Conservation (phyloP, 1,140 invertebrate genomes). For the Spodoptera frugiperda region DNA sequence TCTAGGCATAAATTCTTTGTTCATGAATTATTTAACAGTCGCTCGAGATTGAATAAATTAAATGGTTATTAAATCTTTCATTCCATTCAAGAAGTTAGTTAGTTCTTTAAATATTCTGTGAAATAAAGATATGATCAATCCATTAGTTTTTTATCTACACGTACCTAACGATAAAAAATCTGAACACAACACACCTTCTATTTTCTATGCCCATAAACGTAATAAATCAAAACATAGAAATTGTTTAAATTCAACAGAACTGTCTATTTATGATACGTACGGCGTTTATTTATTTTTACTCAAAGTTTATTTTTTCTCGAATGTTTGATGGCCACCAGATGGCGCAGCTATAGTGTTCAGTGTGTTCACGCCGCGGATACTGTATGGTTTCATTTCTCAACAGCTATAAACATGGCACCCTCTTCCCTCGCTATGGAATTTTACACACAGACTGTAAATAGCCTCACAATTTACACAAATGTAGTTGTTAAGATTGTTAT, state of each 20-base stretch:
- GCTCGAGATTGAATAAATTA: conserved; percentile 8
- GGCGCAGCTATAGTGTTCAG: conserved; percentile 68
- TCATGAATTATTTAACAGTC: conserved; percentile 19
- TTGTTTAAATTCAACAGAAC: conserved; percentile 55
- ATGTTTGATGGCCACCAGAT: conserved; percentile 82
- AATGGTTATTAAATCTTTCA: conserved; percentile 14
- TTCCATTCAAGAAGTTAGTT: conserved; percentile 13
- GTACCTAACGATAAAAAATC: not conserved
- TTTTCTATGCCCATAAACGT: not conserved
- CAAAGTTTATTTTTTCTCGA: conserved; percentile 81
- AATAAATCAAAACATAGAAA: conserved; percentile 39
- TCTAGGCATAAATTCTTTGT: conserved; percentile 1
- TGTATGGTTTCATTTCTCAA: conserved; percentile 70
- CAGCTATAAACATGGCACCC: conserved; percentile 78
- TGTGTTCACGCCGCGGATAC: conserved; percentile 59
- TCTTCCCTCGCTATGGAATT: conserved; percentile 72
- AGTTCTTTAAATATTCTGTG: not conserved
- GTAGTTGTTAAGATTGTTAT: conserved; percentile 68
- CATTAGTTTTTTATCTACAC: not conserved
- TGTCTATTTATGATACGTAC: conserved; percentile 72
- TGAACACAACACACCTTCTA: conserved; percentile 12
- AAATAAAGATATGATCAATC: not conserved
- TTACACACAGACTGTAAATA: conserved; percentile 73
- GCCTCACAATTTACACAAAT: conserved; percentile 68
- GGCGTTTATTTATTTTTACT: conserved; percentile 79